Evolutionary conservation across 1,140 invertebrate genomes (phyloP).

Genomic region (Listronotus bonariensis): DNA sequence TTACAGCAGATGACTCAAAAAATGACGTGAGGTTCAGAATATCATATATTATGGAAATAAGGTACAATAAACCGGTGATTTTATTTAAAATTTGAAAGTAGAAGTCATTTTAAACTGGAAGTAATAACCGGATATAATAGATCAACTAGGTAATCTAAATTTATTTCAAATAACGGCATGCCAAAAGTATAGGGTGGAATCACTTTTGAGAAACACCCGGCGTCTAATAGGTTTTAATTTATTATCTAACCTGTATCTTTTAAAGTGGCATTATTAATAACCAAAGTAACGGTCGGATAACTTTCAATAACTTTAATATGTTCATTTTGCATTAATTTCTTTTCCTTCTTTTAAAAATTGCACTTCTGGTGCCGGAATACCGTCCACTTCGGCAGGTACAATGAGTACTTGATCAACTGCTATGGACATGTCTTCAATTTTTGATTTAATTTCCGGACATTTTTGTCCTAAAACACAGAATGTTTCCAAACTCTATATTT

Average conservation of each 20-base stretch:
- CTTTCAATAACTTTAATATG: slow-evolving; percentile 17
- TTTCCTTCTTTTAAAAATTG: slow-evolving; percentile 29
- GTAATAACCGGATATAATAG: no score
- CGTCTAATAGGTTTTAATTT: no score
- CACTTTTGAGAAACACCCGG: no score
- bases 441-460: slow-evolving; percentile 27
- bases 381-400: slow-evolving; percentile 26
- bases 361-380: slow-evolving; percentile 27
- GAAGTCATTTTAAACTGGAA: no score
- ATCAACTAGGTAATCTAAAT: no score
- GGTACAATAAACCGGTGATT: no score
- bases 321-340: slow-evolving; percentile 7
- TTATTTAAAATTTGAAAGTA: no score
- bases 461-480: slow-evolving; percentile 24
- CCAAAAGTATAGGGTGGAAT: no score
- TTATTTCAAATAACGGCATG: no score
- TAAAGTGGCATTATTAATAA: slow-evolving; percentile 16
- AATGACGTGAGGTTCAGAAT: no score
- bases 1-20: no score
- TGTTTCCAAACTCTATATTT: neutral
- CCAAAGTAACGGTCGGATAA: slow-evolving; percentile 22
- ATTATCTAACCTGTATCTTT: slow-evolving; percentile 16
- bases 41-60: no score
- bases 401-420: slow-evolving; percentile 21
- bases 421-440: slow-evolving; percentile 30